A percentile compares a stretch with the other conserved stretches of the same genome.
phyloP scores from a whole-genome alignment of 2,113 vertebrate species.

The Hippocampus mohnikei region DNA sequence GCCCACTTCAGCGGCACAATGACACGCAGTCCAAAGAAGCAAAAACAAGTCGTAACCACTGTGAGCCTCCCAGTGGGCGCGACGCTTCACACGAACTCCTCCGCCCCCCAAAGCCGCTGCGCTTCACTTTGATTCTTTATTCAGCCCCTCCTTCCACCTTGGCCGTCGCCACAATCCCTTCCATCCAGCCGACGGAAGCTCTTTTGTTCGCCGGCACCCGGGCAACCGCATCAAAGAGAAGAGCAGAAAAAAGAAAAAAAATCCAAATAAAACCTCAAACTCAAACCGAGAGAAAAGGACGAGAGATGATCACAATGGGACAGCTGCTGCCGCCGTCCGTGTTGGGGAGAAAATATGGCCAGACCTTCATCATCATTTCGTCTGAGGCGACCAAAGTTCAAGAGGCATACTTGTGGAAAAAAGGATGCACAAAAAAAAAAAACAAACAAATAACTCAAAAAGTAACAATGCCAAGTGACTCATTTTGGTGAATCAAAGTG shows the following conservation, averaged over 20 bases:
- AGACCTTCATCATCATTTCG: slow-evolving; percentile 54
- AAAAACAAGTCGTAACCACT: slow-evolving; percentile 49
- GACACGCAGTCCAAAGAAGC: slow-evolving; percentile 27
- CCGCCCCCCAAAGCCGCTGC: slow-evolving; percentile 58
- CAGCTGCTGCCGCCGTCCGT: slow-evolving; percentile 37
- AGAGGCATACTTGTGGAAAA: too few species aligned
- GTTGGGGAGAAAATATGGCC: slow-evolving; percentile 24
- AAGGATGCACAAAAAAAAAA: too few species aligned
- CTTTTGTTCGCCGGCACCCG: slow-evolving; percentile 77
- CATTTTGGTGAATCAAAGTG: too few species aligned
- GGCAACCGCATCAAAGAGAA: slow-evolving; percentile 90
- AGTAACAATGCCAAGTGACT: too few species aligned
- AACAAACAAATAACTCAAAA: too few species aligned
- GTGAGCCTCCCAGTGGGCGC: slow-evolving; percentile 56
- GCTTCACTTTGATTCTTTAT: slow-evolving; percentile 74
- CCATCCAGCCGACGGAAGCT: slow-evolving; percentile 77
- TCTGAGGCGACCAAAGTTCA: slow-evolving; percentile 32
- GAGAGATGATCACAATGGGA: slow-evolving; percentile 76
- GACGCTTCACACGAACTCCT: slow-evolving; percentile 63
- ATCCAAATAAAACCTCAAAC: slow-evolving; percentile 66
- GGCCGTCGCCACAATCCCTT: slow-evolving; percentile 63
- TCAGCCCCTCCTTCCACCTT: slow-evolving; percentile 27
- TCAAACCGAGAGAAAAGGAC: slow-evolving; percentile 73
- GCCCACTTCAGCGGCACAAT: background rate
- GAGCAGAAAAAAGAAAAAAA: slow-evolving; percentile 62